Percentiles rank a stretch among this genome's conserved stretches.
These are phyloP conservation scores for Furnarius figulus DNA, from an alignment of 2,113 vertebrate species.

Conservation along the genomic window DNA sequence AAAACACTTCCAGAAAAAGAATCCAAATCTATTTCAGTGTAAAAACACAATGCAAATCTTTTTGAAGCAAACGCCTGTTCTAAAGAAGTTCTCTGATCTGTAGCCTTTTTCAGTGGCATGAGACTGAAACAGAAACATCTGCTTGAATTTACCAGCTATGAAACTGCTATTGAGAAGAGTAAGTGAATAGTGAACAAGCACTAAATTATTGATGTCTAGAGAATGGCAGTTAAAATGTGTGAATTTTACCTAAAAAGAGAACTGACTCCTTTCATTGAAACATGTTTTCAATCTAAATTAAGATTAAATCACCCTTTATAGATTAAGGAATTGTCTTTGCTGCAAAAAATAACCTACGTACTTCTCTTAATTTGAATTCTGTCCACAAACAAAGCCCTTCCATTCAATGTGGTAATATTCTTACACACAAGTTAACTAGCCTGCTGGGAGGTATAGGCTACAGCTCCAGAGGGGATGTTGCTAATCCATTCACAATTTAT, in stretches of 20 bases:
- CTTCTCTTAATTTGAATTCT: neutral
- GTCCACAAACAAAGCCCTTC: neutral
- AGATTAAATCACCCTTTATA: neutral
- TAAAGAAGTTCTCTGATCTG: neutral
- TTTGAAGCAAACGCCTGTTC: neutral
- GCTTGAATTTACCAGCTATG: neutral
- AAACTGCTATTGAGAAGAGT: neutral
- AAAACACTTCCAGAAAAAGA: neutral
- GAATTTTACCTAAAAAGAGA: neutral
- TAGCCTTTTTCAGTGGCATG: neutral
- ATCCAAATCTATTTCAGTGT: neutral
- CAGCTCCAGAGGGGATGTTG: neutral
- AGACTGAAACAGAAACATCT: neutral
- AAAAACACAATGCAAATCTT: neutral
- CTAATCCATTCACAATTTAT: constrained; percentile 1
- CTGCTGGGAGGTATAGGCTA: neutral
- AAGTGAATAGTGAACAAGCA: neutral
- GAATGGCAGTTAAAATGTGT: neutral
- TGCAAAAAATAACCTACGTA: neutral
- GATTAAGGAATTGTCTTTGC: neutral
- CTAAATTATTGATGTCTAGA: neutral
- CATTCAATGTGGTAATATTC: neutral
- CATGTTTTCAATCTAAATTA: neutral
- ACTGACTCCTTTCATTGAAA: neutral
- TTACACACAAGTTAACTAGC: neutral